These are phyloP conservation scores for Ascaphus truei DNA, from an alignment of 2,113 vertebrate species.

Conservation along the genomic window DNA sequence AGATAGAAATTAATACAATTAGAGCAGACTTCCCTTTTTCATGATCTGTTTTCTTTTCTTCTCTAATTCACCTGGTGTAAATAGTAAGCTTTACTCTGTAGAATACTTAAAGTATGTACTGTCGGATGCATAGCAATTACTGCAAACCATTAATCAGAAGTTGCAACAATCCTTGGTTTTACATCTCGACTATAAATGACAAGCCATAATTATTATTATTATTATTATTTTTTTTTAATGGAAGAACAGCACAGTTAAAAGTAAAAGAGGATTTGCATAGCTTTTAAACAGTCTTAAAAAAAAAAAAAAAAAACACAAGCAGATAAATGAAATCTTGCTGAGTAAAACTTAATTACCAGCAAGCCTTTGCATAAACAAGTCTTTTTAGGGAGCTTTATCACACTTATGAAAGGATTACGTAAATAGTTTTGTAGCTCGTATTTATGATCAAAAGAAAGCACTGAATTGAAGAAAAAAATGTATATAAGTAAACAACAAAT, in stretches of 20 bases:
- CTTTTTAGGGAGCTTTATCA: neutral
- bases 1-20: no score
- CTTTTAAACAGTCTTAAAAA: slow-evolving; percentile 2
- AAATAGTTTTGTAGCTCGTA: neutral
- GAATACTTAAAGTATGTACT: neutral
- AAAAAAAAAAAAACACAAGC: neutral
- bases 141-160: neutral
- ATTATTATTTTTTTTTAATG: neutral
- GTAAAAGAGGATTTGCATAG: neutral
- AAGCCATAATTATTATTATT: neutral
- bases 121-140: neutral
- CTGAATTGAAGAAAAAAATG: neutral
- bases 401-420: neutral
- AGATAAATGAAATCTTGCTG: slow-evolving; percentile 1
- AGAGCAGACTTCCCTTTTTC: no score
- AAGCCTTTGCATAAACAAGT: neutral
- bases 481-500: slow-evolving; percentile 10
- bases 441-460: slow-evolving; percentile 10
- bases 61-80: neutral
- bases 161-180: neutral
- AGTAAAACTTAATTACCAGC: slow-evolving; percentile 4
- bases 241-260: neutral
- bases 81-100: neutral
- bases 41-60: no score
- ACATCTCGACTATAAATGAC: neutral